A percentile compares a stretch with the other conserved stretches of the same genome.
Evolutionary conservation across 2,797 vertebrate genomes (phyloP).

Genomic region (Helarctos malayanus): DNA sequence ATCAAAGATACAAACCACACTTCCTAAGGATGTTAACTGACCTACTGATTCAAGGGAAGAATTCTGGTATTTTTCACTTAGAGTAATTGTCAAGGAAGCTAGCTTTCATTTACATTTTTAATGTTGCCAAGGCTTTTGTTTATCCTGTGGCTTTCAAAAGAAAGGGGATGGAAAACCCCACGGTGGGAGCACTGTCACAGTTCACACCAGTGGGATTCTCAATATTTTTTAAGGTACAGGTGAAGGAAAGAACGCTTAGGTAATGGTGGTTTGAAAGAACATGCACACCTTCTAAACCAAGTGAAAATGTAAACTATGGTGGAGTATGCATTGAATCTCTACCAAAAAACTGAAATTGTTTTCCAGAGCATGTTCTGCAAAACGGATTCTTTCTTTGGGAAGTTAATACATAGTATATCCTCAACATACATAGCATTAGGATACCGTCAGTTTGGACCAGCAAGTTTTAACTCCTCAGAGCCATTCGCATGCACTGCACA

Average conservation of each 20-base stretch:
- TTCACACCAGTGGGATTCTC: not conserved
- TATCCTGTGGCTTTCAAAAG: not conserved
- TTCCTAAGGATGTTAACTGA: not conserved
- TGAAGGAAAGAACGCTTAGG: not conserved
- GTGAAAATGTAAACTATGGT: not conserved
- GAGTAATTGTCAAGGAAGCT: not conserved
- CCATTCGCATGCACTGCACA: not conserved
- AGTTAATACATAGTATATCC: not conserved
- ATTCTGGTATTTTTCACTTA: not conserved
- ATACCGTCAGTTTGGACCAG: not conserved
- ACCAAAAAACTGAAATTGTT: not conserved
- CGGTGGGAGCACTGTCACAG: not conserved
- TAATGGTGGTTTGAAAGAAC: conserved; percentile 29
- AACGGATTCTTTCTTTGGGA: not conserved
- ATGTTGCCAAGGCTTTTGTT: conserved; percentile 20
- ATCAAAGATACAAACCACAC: not conserved
- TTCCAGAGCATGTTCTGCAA: not conserved
- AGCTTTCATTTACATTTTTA: not conserved
- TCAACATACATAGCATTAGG: not conserved
- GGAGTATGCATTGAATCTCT: not conserved
- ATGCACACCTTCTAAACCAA: not conserved
- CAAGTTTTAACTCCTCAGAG: conserved; percentile 39
- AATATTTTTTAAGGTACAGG: not conserved
- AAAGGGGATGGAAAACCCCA: not conserved
- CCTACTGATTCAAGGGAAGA: not conserved